Conservation (phyloP, 2,113 vertebrate genomes). For the Alectura lathami region DNA sequence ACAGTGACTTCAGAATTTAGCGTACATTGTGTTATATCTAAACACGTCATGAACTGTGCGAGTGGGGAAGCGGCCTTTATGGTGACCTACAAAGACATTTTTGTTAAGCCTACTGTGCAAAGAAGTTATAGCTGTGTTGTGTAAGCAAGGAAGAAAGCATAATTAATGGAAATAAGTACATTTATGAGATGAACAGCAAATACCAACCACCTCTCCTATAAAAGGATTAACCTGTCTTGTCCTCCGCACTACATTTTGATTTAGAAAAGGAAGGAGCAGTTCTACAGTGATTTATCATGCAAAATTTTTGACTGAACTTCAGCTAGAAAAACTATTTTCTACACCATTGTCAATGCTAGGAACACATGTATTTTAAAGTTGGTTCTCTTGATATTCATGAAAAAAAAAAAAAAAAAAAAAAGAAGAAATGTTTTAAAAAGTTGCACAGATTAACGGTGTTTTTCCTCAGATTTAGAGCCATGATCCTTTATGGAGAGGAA, state of each 20-base stretch:
- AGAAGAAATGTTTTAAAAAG: background rate
- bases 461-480: background rate
- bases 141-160: background rate
- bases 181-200: background rate
- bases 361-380: background rate
- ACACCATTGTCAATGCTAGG: background rate
- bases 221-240: background rate
- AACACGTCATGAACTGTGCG: background rate
- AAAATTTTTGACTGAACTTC: background rate
- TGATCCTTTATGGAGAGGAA: background rate
- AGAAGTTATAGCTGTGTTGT: background rate
- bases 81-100: background rate
- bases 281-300: background rate
- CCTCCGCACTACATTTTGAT: background rate
- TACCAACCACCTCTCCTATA: background rate
- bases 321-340: background rate
- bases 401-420: no score
- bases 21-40: background rate
- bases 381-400: background rate
- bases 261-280: background rate
- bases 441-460: background rate
- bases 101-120: background rate
- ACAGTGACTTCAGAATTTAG: background rate
- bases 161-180: background rate
- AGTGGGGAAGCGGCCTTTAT: background rate